A percentile compares a stretch with the other conserved stretches of the same genome.
phyloP scores from a whole-genome alignment of 37 sponge, comb jelly and placozoan genomes.

The Hormiphora californensis region DNA sequence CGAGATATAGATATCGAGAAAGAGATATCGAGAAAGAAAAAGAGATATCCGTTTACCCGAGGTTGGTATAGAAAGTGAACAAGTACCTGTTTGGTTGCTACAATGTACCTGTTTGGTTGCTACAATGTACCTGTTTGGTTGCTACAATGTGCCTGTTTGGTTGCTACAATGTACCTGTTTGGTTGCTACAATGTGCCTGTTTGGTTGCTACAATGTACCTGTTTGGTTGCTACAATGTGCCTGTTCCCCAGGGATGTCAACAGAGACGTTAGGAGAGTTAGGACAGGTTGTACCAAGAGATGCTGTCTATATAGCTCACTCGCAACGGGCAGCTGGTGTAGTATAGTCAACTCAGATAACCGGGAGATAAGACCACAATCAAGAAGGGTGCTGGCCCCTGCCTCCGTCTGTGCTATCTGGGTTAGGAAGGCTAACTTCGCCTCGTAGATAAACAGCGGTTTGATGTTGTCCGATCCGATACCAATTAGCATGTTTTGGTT shows the following conservation, averaged over 20 bases:
- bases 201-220: not conserved
- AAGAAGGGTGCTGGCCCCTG: not conserved
- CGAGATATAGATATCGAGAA: too few species aligned
- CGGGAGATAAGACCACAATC: conserved; percentile 8
- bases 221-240: conserved; percentile 14
- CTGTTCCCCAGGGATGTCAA: conserved; percentile 18
- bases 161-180: too few species aligned
- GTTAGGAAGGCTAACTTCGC: conserved; percentile 39
- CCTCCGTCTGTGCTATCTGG: conserved; percentile 49
- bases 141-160: too few species aligned
- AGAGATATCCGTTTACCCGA: too few species aligned
- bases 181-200: too few species aligned
- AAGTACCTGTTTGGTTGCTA: too few species aligned
- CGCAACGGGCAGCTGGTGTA: conserved; percentile 31
- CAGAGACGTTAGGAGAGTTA: conserved; percentile 46
- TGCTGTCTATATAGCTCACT: conserved; percentile 32
- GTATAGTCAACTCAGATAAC: conserved; percentile 29
- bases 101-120: too few species aligned
- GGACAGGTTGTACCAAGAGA: conserved; percentile 35
- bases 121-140: too few species aligned
- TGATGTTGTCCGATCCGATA: conserved; percentile 1
- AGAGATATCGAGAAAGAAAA: too few species aligned
- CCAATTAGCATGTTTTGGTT: conserved; percentile 46
- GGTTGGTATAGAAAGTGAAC: too few species aligned
- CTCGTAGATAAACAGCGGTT: conserved; percentile 48